Conservation (phyloP, 1,140 invertebrate species). For the Drosophila lini region DNA sequence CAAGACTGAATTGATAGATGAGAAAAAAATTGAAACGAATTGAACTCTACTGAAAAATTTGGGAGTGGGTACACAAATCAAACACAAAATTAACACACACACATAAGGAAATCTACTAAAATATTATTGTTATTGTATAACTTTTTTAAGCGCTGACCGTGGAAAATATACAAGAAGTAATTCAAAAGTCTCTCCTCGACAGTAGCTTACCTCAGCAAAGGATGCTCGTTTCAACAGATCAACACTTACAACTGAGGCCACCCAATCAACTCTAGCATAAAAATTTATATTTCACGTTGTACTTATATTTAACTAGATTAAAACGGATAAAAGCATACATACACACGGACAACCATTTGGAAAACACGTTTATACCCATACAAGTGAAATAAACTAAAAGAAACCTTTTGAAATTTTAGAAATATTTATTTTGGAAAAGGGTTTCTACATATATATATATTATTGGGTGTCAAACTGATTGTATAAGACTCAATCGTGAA, state of each 20-base stretch:
- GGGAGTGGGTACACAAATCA: conserved; percentile 65
- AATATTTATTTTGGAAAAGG: neutral
- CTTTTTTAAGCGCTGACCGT: conserved; percentile 67
- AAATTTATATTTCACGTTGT: conserved; percentile 78
- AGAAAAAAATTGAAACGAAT: conserved; percentile 50
- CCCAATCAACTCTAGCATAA: conserved; percentile 67
- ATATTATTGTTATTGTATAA: conserved; percentile 80
- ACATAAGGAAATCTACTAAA: conserved; percentile 42
- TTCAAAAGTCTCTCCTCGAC: conserved; percentile 53
- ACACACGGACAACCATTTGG: conserved; percentile 45
- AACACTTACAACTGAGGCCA: conserved; percentile 50
- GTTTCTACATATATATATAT: neutral
- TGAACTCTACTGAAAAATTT: conserved; percentile 58
- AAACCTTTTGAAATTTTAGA: conserved; percentile 37
- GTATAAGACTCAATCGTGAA: no score
- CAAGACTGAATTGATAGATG: conserved; percentile 75
- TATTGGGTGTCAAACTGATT: neutral
- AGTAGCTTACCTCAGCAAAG: conserved; percentile 60
- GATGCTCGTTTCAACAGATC: conserved; percentile 36
- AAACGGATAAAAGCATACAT: conserved; percentile 25
- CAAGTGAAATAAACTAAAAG: conserved; percentile 64
- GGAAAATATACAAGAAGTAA: conserved; percentile 31
- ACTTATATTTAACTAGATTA: conserved; percentile 63
- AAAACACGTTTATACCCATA: conserved; percentile 59
- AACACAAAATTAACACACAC: conserved; percentile 17